These are phyloP conservation scores for Pseudois nayaur DNA, from an alignment of 2,113 vertebrate genomes.

Conservation along the genomic window DNA sequence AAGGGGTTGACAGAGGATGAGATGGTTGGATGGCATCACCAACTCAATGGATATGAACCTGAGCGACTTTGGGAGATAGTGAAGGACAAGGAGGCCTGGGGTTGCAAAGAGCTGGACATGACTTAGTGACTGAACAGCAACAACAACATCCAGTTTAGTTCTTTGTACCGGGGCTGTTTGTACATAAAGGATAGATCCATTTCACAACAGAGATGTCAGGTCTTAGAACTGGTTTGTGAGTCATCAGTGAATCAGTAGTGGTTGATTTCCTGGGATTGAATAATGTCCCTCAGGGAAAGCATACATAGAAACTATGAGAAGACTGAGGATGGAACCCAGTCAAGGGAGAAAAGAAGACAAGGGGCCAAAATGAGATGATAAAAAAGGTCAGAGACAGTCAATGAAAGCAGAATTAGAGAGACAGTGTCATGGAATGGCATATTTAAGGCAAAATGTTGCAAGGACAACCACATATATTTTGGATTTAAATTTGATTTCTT, in stretches of 20 bases:
- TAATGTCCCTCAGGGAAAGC: not conserved
- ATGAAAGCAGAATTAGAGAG: not conserved
- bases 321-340: not conserved
- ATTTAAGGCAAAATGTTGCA: not conserved
- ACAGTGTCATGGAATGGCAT: not conserved
- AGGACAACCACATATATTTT: not conserved
- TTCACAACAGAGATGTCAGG: not conserved
- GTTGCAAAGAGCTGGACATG: not conserved
- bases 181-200: not conserved
- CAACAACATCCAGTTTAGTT: not conserved
- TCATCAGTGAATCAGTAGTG: not conserved
- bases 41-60: not conserved
- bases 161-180: not conserved
- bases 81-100: not conserved
- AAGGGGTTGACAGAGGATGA: not conserved
- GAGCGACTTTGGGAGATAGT: not conserved
- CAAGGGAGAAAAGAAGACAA: not conserved
- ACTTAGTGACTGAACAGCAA: not conserved
- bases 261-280: not conserved
- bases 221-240: not conserved
- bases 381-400: not conserved
- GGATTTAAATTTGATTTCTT: constrained; percentile 24
- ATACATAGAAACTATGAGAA: not conserved
- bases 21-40: not conserved
- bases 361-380: not conserved